Evolutionary conservation across 2,113 vertebrate species (phyloP), one percentile per base, ranked within the genome.

Genomic region (Mirounga angustirostris): DNA sequence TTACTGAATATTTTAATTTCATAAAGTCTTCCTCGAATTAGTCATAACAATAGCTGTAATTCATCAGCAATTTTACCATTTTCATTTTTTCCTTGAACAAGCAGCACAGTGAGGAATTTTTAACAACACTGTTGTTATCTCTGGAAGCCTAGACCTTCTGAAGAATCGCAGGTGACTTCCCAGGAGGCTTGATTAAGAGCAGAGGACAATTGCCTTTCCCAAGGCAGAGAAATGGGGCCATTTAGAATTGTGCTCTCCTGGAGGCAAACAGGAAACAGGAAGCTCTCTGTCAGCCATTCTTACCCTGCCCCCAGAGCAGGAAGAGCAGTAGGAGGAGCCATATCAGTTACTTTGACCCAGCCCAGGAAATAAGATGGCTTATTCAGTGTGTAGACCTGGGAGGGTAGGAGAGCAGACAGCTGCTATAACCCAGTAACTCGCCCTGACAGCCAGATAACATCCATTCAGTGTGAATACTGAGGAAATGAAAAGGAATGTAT

Each of bases 201-300:
- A 82, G 52, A 96, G 87, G 94, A 97, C 97, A 97, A 98, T 92
- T 81, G 84, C 81, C 81, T 97, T 98, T 92, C 83, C 69, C 95
- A 93, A 96, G 87, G 88, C 96, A 95, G 65, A 50, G 63, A 95
- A 97, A 83, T 65, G 40, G 63, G 43, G 65, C 86, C 93, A 79
- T 95, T 97, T 97, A 97, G 88, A 97, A 96, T 86, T 91, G 89
- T 92, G 90, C 81, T 95, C 65, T 95, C 90, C 26, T 69, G 73
- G 74, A 94, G 71, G 96, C 95, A 97, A 98, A 98, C 97, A 98
- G 98, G 98, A 98, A 98, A 92, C 98, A 94, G 97, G 97, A 98
- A 98, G 81, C 89, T 95, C 74, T 84, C 86, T 96, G 95, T 97
- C 93, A 98, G 93, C 97, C 97, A 96, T 97, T 93, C 96, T 93